These are phyloP conservation scores for Ferdinandea cuprea DNA, from an alignment of 2,888 invertebrate genomes.

Conservation along the genomic window DNA sequence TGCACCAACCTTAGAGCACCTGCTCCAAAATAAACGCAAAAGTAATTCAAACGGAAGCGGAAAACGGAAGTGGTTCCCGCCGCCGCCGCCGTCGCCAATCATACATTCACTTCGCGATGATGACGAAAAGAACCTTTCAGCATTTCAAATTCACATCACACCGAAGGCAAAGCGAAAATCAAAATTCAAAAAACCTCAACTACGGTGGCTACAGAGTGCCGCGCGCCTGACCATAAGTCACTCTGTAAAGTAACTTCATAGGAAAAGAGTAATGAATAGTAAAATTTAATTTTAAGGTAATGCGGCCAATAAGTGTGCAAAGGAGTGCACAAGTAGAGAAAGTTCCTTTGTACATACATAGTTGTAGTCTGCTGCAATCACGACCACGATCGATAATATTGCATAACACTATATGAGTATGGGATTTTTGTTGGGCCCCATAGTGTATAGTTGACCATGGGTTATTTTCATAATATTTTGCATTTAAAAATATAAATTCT, in stretches of 20 bases:
- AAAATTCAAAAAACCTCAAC: constrained; percentile 35
- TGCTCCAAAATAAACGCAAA: constrained; percentile 49
- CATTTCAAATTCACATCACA: constrained; percentile 55
- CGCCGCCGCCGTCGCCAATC: constrained; percentile 28
- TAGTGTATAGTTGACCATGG: background rate
- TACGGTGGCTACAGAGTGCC: constrained; percentile 12
- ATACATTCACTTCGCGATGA: constrained; percentile 27
- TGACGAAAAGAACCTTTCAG: constrained; percentile 19
- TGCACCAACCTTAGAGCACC: constrained; percentile 8
- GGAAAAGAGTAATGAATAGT: constrained; percentile 41
- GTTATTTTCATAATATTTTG: background rate
- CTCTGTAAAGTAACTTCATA: constrained; percentile 43
- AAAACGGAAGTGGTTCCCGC: constrained; percentile 59
- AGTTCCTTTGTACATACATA: constrained; percentile 26
- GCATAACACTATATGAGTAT: constrained; percentile 24
- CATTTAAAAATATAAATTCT: background rate
- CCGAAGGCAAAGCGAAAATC: constrained; percentile 9
- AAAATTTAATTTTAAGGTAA: constrained; percentile 24
- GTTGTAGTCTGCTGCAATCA: constrained; percentile 12
- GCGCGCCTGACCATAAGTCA: constrained; percentile 38
- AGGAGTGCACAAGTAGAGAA: background rate
- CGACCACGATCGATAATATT: constrained; percentile 46
- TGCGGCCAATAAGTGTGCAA: constrained; percentile 18
- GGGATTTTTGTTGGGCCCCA: background rate
- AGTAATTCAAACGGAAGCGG: constrained; percentile 59